A percentile compares a stretch with the other conserved stretches of the same genome.
Conservation (phyloP, 2,888 invertebrate species). For the Temnothorax unifasciatus region DNA sequence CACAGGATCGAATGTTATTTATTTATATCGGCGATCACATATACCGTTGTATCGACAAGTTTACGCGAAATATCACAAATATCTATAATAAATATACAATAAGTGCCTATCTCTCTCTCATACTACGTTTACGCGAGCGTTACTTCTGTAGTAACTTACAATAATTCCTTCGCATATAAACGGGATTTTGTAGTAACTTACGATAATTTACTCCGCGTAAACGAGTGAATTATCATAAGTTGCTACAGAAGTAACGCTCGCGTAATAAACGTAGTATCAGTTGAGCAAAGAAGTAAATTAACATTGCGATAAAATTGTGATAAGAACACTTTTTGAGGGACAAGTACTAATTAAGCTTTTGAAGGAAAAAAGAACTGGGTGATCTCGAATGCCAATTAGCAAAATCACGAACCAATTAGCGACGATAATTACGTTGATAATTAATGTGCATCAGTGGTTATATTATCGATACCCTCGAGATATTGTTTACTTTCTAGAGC, state of each 20-base stretch:
- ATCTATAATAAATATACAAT: not conserved
- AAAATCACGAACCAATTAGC: constrained; percentile 19
- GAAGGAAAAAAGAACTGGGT: constrained; percentile 3
- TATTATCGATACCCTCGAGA: constrained; percentile 8
- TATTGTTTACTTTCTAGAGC: constrained; percentile 29
- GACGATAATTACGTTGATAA: constrained; percentile 21
- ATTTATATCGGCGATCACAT: not conserved
- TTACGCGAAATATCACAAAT: not conserved
- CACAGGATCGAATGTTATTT: not conserved
- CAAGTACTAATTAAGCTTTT: not conserved
- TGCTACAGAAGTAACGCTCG: no score
- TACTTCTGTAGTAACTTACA: no score
- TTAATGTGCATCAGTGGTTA: constrained; percentile 6
- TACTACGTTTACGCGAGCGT: no score
- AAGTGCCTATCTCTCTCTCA: not conserved
- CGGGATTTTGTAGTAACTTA: no score
- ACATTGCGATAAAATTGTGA: not conserved
- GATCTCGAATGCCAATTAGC: constrained; percentile 23
- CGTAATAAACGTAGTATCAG: no score
- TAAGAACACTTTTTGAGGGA: constrained; percentile 4
- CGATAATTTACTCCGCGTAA: no score
- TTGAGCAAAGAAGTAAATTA: not conserved
- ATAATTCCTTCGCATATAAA: no score
- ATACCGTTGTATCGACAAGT: not conserved
- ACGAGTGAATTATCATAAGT: no score